Evolutionary conservation across 92 coral and sea anemone species (phyloP), one percentile per base, ranked within the genome.

Genomic region (Epizoanthus fatuus): DNA sequence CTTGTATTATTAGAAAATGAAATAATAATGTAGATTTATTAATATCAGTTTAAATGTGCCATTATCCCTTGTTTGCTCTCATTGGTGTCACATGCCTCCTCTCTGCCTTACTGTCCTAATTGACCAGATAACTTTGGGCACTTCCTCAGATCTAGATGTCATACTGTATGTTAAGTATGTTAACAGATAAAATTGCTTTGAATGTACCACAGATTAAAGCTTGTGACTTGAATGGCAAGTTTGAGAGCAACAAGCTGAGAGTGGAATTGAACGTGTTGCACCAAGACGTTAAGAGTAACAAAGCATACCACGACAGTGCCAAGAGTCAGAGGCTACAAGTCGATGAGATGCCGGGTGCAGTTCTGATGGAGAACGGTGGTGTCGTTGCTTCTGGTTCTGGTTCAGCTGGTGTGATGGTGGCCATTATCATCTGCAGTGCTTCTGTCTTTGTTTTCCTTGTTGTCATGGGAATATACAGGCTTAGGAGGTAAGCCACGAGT

Each of bases 341-440:
- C 17, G 97, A 96, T 11, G 90, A 85, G 12, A 32, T 96, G 73
- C 98, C 99, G 4, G 99, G 99, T 3, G 92, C 94, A 8, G 98
- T 93, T 17, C 75, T 93, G 56, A 91, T 86, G 14, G 77, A 84
- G 19, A 68, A 73, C 19, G 87, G 84, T n/a, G 90, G 71, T 7
- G 76, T 60, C 11, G 81, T n/a, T 1, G 76, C 87, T 13, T 75
- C 92, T 7, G 42, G 75, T 11, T 83, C 89, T 17, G 16, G 82
- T 17, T 91, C 98, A 5, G 63, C 92, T 53, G 97, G 95, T 22
- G 75, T 95, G 54, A 86, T 95, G 95, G 94, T 95, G n/a, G 92
- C 87, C 39, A 93, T 97, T 70, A 90, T 95, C 25, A 74, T 97
- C 69, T 92, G 96, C 86, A 90, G 97, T 84, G 85, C 90, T 25